These are phyloP conservation scores for Drosophila carrolli DNA, from an alignment of 1,140 invertebrate species.

Conservation along the genomic window DNA sequence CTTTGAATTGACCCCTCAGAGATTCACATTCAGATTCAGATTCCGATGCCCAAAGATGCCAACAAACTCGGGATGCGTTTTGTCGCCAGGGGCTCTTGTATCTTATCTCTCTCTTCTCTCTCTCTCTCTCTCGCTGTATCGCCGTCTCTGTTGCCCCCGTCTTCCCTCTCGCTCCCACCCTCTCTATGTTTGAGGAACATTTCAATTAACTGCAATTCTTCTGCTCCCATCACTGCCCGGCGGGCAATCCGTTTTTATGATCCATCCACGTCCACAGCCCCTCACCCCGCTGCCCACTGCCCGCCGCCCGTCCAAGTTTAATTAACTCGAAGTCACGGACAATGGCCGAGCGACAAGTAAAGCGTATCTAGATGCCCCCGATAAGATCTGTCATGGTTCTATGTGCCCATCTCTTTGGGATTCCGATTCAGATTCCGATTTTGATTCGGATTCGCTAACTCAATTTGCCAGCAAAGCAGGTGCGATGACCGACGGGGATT, in stretches of 20 bases:
- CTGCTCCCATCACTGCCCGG: slow-evolving; percentile 48
- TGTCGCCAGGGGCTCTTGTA: slow-evolving; percentile 59
- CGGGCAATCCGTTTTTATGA: slow-evolving; percentile 73
- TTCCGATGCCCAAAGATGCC: slow-evolving; percentile 41
- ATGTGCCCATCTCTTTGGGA: slow-evolving; percentile 13
- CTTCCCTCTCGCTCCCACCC: slow-evolving; percentile 19
- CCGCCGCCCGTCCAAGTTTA: slow-evolving; percentile 63
- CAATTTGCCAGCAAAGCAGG: slow-evolving; percentile 58
- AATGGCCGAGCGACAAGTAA: slow-evolving; percentile 70
- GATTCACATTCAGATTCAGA: slow-evolving; percentile 38
- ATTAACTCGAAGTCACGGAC: slow-evolving; percentile 73
- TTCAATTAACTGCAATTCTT: slow-evolving; percentile 84
- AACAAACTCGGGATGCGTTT: slow-evolving; percentile 58
- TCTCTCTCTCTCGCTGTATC: slow-evolving; percentile 7
- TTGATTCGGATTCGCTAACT: slow-evolving; percentile 48
- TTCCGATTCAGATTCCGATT: slow-evolving; percentile 15
- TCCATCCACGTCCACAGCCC: slow-evolving; percentile 14
- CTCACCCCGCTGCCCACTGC: slow-evolving; percentile 39
- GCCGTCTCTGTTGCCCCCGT: not conserved
- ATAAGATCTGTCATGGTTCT: slow-evolving; percentile 68
- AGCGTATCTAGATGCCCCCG: slow-evolving; percentile 74
- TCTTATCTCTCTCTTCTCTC: slow-evolving; percentile 9
- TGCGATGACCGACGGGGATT: slow-evolving; percentile 48
- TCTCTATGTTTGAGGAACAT: slow-evolving; percentile 65
- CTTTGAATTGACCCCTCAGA: slow-evolving; percentile 66